These are phyloP conservation scores for Taenioides sp. DNA, from an alignment of 2,797 vertebrate genomes.

Conservation along the genomic window DNA sequence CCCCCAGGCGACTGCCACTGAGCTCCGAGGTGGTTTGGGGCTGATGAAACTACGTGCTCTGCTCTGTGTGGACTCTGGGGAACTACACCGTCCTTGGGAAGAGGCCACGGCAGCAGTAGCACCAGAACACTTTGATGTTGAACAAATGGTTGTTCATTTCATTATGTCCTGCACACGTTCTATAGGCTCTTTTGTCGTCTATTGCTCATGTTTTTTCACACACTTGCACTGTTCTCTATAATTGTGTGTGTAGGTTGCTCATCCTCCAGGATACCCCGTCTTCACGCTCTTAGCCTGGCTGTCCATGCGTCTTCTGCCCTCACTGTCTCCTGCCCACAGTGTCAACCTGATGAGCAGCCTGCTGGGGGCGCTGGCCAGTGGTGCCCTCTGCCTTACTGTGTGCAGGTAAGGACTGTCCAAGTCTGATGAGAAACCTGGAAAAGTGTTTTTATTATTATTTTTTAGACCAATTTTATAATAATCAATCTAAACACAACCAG, in stretches of 20 bases:
- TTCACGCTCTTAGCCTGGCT: slow-evolving; percentile 88
- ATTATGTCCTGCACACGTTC: not conserved
- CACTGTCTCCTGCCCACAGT: slow-evolving; percentile 84
- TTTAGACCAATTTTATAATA: not conserved
- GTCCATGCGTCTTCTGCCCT: slow-evolving; percentile 77
- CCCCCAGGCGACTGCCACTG: slow-evolving; percentile 70
- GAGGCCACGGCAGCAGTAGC: slow-evolving; percentile 57
- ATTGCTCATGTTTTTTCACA: not conserved
- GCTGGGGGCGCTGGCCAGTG: slow-evolving; percentile 86
- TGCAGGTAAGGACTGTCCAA: slow-evolving; percentile 82
- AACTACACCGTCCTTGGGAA: slow-evolving; percentile 75
- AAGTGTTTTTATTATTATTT: not conserved
- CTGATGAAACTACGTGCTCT: slow-evolving; percentile 61
- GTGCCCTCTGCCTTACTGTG: slow-evolving; percentile 87
- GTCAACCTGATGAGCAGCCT: slow-evolving; percentile 87
- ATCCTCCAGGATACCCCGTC: slow-evolving; percentile 95
- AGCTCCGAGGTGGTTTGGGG: slow-evolving; percentile 67
- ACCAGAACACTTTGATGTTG: slow-evolving; percentile 35
- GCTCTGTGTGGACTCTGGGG: slow-evolving; percentile 54
- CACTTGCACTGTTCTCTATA: not conserved
- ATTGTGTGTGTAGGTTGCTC: slow-evolving; percentile 84
- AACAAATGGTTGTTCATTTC: slow-evolving; percentile 37
- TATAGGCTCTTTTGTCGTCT: not conserved
- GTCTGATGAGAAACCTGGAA: not conserved
- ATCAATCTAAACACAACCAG: not conserved